These are phyloP conservation scores for Miltochrista miniata DNA, from an alignment of 2,888 invertebrate species.

Conservation along the genomic window DNA sequence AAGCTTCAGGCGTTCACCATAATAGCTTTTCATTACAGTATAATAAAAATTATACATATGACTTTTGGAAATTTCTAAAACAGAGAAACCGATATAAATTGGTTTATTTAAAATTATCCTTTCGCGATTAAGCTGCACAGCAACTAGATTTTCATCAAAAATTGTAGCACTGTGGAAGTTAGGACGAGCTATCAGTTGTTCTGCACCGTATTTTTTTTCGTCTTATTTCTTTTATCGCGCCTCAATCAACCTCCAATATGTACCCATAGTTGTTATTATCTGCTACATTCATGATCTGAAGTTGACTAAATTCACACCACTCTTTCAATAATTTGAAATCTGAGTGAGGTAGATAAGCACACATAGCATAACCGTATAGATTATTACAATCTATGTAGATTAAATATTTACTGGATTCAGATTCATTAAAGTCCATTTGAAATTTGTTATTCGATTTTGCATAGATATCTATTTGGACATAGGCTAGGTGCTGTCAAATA, in stretches of 20 bases:
- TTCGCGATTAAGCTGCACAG: not conserved
- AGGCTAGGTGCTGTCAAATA: no score
- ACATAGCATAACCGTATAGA: not conserved
- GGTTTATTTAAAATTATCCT: not conserved
- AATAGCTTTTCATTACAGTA: conserved; percentile 1
- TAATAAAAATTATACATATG: conserved; percentile 9
- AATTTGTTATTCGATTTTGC: not conserved
- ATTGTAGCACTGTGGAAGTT: conserved; percentile 5
- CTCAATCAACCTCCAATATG: not conserved
- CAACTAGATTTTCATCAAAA: not conserved
- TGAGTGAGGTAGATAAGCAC: not conserved
- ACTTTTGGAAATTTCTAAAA: conserved; percentile 6
- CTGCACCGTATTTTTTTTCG: conserved; percentile 1
- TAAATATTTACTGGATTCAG: not conserved
- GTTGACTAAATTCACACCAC: not conserved
- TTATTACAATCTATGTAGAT: not conserved
- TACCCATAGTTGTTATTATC: not conserved
- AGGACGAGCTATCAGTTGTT: conserved; percentile 6
- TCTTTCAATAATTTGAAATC: not conserved
- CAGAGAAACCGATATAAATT: conserved; percentile 4
- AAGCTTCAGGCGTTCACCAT: not conserved
- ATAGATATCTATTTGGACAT: not conserved
- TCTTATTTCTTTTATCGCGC: not conserved
- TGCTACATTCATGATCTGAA: not conserved
- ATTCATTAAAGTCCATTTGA: not conserved